Evolutionary conservation across 2,888 invertebrate genomes (phyloP), one percentile per base, ranked within the genome.

Genomic region (Spicauda simplicius): DNA sequence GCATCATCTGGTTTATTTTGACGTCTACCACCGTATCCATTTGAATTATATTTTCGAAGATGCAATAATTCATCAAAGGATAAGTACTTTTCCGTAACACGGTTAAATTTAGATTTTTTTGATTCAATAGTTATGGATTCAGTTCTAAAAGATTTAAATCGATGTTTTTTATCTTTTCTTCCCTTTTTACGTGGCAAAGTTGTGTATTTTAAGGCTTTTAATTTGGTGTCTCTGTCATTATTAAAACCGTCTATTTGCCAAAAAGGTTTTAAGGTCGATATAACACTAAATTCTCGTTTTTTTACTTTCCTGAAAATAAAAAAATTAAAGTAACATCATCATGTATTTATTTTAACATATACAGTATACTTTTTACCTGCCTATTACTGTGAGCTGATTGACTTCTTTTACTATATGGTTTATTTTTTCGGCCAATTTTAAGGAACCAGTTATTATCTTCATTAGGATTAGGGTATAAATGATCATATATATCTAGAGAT

Each of bases 51-150:
- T 78, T 87, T 91, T 72, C 90, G 81, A 12, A 91, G 76, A 77
- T 85, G 86, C 86, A 93, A 85, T 71, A 93, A 76, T 74, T 93
- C 91, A 70, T 92, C 90, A 78, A 93, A 93, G 6, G 92, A 93
- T 69, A 93, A 82, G 77, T 86, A 90, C 75, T 87, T 92, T 77
- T 91, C 92, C 30, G 88, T 88, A 3, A 81, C 57, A 54, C 74
- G 53, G 74, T 76, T 73, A 19, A 71, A 70, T 41, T 73, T 71
- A 11, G 57, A 64, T 64, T 64, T 55, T 83, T 76, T 70, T 76
- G 74, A 33, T 73, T 72, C 71, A 72, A 91, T 77, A 56, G 90
- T 90, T 71, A 92, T 91, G 6, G 84, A 73, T 78, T 91, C 91
- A 19, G 86, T 86, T 55, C 69, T 77, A 19, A 70, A 58, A 20